These are phyloP conservation scores for Nephrotoma flavescens DNA, from an alignment of 2,888 invertebrate genomes.

Conservation along the genomic window DNA sequence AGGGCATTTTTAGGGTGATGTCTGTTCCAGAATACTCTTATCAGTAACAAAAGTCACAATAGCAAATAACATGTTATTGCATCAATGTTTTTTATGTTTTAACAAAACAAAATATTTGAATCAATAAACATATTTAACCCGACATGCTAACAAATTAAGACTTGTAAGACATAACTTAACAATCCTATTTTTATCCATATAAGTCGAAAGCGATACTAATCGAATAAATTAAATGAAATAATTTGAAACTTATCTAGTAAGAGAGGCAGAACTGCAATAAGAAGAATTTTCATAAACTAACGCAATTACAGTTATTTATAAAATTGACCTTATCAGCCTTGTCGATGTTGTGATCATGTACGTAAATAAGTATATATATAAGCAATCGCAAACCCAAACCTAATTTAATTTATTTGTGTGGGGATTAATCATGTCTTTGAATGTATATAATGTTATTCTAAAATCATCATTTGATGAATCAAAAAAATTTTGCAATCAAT, in stretches of 20 bases:
- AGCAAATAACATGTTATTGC: too few relatives aligned
- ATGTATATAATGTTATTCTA: not conserved
- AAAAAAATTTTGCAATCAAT: not conserved
- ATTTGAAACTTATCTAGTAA: not conserved
- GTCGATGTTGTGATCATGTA: not conserved
- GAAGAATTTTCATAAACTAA: not conserved
- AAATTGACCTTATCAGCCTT: not conserved
- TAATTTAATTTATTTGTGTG: not conserved
- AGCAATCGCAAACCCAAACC: not conserved
- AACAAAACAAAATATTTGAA: too few relatives aligned
- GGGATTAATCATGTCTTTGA: not conserved
- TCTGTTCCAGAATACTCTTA: too few relatives aligned
- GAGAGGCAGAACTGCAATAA: not conserved
- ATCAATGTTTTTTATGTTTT: too few relatives aligned
- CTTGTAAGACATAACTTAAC: not conserved
- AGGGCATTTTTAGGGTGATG: too few relatives aligned
- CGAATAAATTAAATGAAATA: not conserved
- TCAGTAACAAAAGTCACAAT: too few relatives aligned
- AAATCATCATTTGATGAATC: not conserved
- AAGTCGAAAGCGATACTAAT: not conserved
- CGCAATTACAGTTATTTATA: not conserved
- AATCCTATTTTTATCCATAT: not conserved
- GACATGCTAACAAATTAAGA: too few relatives aligned
- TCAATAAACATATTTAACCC: too few relatives aligned
- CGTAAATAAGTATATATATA: not conserved